Base-by-base conservation (phyloP, 1,140 invertebrate species). In the Nixonia krombeini region DNA sequence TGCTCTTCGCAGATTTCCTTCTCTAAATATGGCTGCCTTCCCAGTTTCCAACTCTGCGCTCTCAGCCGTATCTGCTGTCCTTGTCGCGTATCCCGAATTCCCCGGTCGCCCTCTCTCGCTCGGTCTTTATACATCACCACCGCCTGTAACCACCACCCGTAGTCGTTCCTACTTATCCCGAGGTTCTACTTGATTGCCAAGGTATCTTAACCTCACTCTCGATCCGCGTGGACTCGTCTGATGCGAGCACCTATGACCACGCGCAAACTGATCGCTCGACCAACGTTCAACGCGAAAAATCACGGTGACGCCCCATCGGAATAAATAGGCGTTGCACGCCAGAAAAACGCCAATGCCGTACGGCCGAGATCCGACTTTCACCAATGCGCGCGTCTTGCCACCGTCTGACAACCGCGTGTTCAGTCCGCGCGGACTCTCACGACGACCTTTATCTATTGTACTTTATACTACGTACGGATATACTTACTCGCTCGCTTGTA, bases 101-200 rank as follows among this genome's bases (percentile, higher is more conserved):
- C n/a, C n/a, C n/a, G n/a, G n/a, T 71, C 44, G 37, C 59, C 18
- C 28, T 9, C 25, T 47, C 37, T 59, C 29, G 63, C 53, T 67
- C 62, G 51, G 57, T 64, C 62, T 63, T 58, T 56, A 62, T 51
- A 45, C 59, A 44, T 69, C 55, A 59, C 58, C 70, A 59, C 64
- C 66, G 68, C 70, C 58, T 74, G 76, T 83, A 83, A 83, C 80
- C 81, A 81, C 80, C 81, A 82, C 76, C 76, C 78, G 80, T 83
- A 84, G 82, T 79, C 80, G 77, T 75, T 80, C 79, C 81, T 82
- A 74, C 80, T 80, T 79, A 82, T 75, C 76, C 79, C 74, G 76
- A 84, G 81, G 82, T 84, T 85, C 82, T 84, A 85, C 82, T 85
- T 84, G 83, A 85, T 84, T 84, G 82, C 82, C 79, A 75, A 81